Evolutionary conservation across 1,140 invertebrate genomes (phyloP).

Genomic region (Philotrypesis tridentata): DNA sequence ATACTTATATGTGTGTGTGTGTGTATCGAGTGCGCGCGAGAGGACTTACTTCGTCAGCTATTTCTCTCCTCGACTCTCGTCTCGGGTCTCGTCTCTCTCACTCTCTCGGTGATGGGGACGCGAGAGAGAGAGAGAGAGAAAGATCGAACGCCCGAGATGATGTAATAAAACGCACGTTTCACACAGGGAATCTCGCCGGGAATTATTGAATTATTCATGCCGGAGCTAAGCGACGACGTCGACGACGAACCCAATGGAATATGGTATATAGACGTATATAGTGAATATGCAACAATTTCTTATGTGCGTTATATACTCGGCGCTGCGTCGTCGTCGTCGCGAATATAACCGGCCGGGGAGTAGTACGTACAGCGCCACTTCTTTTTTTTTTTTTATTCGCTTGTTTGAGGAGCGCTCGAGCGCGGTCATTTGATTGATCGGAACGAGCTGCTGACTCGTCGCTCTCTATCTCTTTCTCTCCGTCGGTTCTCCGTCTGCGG

Average conservation of each 20-base stretch:
- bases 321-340: slow-evolving; percentile 1
- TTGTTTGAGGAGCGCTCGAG: too few relatives aligned
- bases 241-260: not conserved
- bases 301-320: not conserved
- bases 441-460: not conserved
- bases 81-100: not conserved
- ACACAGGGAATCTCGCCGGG: slow-evolving; percentile 30
- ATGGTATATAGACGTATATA: too few relatives aligned
- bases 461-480: too few relatives aligned
- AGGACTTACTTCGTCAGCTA: slow-evolving; percentile 46
- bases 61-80: too few relatives aligned
- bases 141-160: slow-evolving; percentile 16
- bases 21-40: slow-evolving; percentile 34
- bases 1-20: too few relatives aligned
- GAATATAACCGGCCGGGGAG: too few relatives aligned
- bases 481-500: too few relatives aligned
- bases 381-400: slow-evolving; percentile 10
- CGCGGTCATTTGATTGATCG: too few relatives aligned
- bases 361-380: too few relatives aligned
- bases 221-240: slow-evolving; percentile 18
- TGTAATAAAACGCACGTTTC: slow-evolving; percentile 49
- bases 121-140: not conserved
- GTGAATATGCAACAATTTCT: slow-evolving; percentile 48
- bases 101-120: slow-evolving; percentile 13
- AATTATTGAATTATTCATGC: slow-evolving; percentile 50